Evolutionary conservation across 2,797 vertebrate species (phyloP), one percentile per base, ranked within the genome.

Genomic region (Bradypus variegatus): DNA sequence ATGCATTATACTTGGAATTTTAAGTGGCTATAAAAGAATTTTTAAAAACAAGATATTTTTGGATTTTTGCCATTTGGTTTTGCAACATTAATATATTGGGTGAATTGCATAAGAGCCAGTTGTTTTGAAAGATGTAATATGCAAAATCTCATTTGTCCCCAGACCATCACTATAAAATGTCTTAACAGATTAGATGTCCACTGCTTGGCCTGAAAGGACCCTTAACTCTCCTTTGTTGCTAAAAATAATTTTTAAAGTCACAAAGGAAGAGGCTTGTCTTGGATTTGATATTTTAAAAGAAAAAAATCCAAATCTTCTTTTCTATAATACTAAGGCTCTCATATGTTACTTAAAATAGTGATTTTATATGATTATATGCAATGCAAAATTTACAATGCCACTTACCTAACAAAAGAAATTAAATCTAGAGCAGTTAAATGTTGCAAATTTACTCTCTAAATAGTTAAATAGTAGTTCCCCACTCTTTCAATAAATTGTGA

Each of bases 161-260:
- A 73, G 36, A 64, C 13, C 29, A 67, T 75, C 55, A 91, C 19
- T 62, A n/a, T 31, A 36, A 76, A 89, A 19, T 33, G 38, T 55
- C 58, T 87, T 48, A 90, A 82, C 23, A 65, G 58, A 69, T 77
- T 19, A 65, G 64, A 69, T 73, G 36, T 62, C 69, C 15, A 60
- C 23, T 86, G 92, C 69, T 77, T 92, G 58, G 7, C 18, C 82
- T 65, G 45, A 89, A 81, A 92, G 45, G 65, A 67, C 53, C 41
- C 36, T 65, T 78, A 75, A 79, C 60, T 73, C 64, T 77, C 11
- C 29, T 92, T 65, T 78, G n/a, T 82, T 92, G 72, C 38, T 85
- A 81, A 86, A 94, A 94, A 41, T 93, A 93, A 87, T 78, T 83
- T 62, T 94, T 48, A 88, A 78, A 81, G 81, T 84, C 67, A 91